Percentiles rank a stretch among this genome's conserved stretches.
phyloP scores from a whole-genome alignment of 37 sponge, comb jelly and placozoan species.

The Haliclona indistincta region DNA sequence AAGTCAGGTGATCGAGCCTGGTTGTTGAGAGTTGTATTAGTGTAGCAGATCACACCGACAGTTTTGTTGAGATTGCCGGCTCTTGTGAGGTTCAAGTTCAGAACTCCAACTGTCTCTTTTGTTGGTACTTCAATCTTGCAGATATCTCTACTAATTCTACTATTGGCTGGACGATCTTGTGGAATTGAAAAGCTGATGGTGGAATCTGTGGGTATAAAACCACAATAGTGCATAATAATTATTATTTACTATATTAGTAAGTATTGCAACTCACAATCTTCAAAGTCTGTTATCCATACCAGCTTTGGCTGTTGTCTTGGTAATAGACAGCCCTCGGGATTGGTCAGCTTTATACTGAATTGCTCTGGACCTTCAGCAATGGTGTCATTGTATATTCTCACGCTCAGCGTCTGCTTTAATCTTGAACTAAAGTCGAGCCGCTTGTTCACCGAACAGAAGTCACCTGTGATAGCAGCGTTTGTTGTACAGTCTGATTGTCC shows the following conservation, averaged over 20 bases:
- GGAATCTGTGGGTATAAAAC: background rate
- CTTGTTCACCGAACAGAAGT: constrained; percentile 14
- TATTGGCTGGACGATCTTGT: background rate
- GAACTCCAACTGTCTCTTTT: constrained; percentile 3
- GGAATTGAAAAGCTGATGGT: background rate
- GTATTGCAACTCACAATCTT: constrained; percentile 31
- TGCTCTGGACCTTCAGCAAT: constrained; percentile 21
- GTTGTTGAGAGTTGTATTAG: background rate
- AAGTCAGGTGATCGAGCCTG: constrained; percentile 16
- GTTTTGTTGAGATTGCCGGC: constrained; percentile 6
- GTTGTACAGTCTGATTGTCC: no score
- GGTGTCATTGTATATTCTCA: constrained; percentile 11
- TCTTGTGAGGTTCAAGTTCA: constrained; percentile 2
- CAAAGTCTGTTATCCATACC: constrained; percentile 32
- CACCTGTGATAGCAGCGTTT: no score
- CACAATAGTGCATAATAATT: background rate
- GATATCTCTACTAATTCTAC: background rate
- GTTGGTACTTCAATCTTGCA: background rate
- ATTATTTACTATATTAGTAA: background rate
- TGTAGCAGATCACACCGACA: constrained; percentile 58
- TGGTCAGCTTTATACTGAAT: constrained; percentile 7
- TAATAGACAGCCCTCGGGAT: background rate
- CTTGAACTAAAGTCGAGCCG: constrained; percentile 13
- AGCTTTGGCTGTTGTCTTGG: background rate
- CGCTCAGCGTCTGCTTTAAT: background rate